These are phyloP conservation scores for Lysandra coridon DNA, from an alignment of 2,888 invertebrate species.

Conservation along the genomic window DNA sequence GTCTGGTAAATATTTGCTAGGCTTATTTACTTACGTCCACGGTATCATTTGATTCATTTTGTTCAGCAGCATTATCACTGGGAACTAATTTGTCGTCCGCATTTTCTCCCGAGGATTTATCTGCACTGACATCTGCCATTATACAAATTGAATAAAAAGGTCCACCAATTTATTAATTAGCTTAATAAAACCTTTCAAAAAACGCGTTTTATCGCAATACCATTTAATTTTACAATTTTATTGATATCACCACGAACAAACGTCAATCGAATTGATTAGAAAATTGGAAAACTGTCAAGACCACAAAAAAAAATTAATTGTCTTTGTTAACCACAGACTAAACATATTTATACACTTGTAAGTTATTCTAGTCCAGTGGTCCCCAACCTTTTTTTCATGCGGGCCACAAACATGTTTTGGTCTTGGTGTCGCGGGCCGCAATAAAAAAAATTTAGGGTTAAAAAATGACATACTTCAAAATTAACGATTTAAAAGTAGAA, in stretches of 20 bases:
- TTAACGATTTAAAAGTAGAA: no score
- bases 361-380: no score
- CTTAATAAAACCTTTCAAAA: not conserved
- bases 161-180: conserved; percentile 22
- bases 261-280: conserved; percentile 7
- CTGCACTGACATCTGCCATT: conserved; percentile 49
- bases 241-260: conserved; percentile 36
- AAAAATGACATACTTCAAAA: no score
- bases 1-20: conserved; percentile 12
- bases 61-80: conserved; percentile 48
- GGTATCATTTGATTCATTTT: conserved; percentile 48
- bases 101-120: conserved; percentile 47
- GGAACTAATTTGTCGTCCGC: conserved; percentile 52
- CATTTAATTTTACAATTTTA: conserved; percentile 33
- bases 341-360: no score
- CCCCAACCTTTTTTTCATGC: no score
- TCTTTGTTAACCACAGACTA: not conserved
- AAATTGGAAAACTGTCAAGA: conserved; percentile 10
- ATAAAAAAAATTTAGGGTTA: no score
- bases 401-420: no score
- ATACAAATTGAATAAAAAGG: conserved; percentile 26
- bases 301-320: conserved; percentile 1
- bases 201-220: not conserved
- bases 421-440: no score
- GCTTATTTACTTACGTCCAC: conserved; percentile 58